These are phyloP conservation scores for Leiothrix lutea DNA, from an alignment of 2,113 vertebrate species.

Conservation along the genomic window DNA sequence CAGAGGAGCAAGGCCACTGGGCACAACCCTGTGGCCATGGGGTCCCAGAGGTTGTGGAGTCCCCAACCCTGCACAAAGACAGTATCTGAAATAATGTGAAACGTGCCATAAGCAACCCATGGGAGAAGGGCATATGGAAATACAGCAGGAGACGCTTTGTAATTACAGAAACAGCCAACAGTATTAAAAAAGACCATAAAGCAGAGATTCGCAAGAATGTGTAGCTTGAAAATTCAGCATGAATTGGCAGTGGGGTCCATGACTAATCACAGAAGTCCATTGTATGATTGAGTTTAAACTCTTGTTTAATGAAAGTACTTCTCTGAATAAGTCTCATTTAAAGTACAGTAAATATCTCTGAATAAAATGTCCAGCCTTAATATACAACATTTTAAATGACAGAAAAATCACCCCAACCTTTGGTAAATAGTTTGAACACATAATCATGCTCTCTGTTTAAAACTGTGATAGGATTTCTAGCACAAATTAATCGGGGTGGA, in stretches of 20 bases:
- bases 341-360: conserved; percentile 4
- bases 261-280: conserved; percentile 20
- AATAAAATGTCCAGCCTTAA: conserved; percentile 28
- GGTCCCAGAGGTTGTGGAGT: not conserved
- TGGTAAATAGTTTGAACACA: conserved; percentile 38
- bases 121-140: not conserved
- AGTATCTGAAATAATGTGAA: not conserved
- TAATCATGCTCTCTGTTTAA: conserved; percentile 31
- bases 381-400: conserved; percentile 9
- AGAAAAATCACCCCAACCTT: conserved; percentile 31
- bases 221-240: not conserved
- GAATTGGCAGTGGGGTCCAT: not conserved
- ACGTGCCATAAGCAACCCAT: not conserved
- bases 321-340: conserved; percentile 22
- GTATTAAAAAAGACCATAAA: not conserved
- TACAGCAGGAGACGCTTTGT: not conserved
- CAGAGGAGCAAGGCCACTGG: accelerated
- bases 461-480: conserved; percentile 23
- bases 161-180: not conserved
- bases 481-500: conserved; percentile 47
- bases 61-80: not conserved
- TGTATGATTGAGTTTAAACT: not conserved
- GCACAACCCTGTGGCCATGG: not conserved
- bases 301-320: conserved; percentile 11
- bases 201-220: not conserved